Evolutionary conservation across 1,140 invertebrate species (phyloP), one percentile per base, ranked within the genome.

Genomic region (Magallana ariakensis): DNA sequence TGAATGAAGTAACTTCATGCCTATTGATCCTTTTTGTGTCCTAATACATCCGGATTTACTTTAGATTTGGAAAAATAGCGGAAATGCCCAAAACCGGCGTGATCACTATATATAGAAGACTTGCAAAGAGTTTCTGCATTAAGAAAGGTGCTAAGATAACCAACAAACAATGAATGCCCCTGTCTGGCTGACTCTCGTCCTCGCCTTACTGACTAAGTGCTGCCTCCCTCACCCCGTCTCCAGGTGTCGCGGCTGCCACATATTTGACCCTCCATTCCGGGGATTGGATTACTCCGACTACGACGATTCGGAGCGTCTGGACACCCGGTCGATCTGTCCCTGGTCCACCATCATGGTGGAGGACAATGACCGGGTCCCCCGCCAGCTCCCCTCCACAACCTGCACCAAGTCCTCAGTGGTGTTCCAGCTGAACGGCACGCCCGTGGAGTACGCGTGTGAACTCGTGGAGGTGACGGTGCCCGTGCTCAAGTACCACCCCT

Each of bases 21-120:
- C 5, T 46, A 46, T 46, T 46, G 33, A 46, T 46, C 33, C 33
- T 46, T 46, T 46, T 46, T 46, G 33, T 46, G 33, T 46, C 2
- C 33, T 46, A 5, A 46, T 46, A 46, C 33, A 46, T 46, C 33
- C 66, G 33, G 66, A 26, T 75, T 11, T 75, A 26, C 10, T 75
- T 13, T 8, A 9, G 22, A 19, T 75, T 75, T 26, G 22, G 66
- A 26, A 13, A 75, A 75, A 26, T 75, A 11, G 22, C 66, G 66
- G 66, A 75, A 75, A 75, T 75, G 22, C 19, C 33, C 11, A 75
- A 26, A 75, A 75, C 66, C 66, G 66, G 66, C 19, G 19, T 33
- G 66, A 75, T 26, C 19, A 22, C 22, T 75, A 75, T 75, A 75
- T 33, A 75, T 75, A 75, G 66, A 75, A 13, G 66, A 75, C 22